A percentile compares a stretch with the other conserved stretches of the same genome.
These are phyloP conservation scores for Saturnia japonica DNA, from an alignment of 2,888 invertebrate species.

Conservation along the genomic window DNA sequence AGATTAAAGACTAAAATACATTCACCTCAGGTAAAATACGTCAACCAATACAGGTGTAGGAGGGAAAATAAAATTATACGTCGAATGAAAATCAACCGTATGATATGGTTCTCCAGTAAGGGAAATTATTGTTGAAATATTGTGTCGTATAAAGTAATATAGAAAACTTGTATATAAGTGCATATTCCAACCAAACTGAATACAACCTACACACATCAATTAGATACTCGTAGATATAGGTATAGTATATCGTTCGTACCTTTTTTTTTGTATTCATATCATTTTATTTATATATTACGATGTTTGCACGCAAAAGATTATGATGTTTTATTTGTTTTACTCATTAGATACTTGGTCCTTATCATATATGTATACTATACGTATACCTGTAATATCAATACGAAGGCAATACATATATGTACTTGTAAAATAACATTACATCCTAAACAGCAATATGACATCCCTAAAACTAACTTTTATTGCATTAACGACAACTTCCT, in stretches of 20 bases:
- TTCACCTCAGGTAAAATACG: not conserved
- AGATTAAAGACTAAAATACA: not conserved
- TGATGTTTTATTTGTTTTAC: no score
- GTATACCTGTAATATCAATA: no score
- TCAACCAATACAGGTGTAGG: not conserved
- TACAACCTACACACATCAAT: not conserved
- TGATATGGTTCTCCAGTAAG: not conserved
- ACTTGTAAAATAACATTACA: not conserved
- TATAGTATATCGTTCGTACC: no score
- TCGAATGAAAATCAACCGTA: not conserved
- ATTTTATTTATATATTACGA: no score
- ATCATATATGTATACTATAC: no score
- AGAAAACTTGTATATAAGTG: not conserved
- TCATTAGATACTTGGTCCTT: no score
- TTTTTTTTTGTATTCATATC: no score
- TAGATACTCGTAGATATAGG: no score
- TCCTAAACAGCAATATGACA: not conserved
- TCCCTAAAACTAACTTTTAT: constrained; percentile 8
- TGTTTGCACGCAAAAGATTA: no score
- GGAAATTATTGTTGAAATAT: not conserved
- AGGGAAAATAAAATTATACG: not conserved
- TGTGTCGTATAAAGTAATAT: not conserved
- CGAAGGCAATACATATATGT: no score
- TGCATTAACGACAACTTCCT: constrained; percentile 9
- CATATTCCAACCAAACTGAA: not conserved